Base-by-base conservation (phyloP, 2,888 invertebrate genomes). In the Parnassius smintheus region DNA sequence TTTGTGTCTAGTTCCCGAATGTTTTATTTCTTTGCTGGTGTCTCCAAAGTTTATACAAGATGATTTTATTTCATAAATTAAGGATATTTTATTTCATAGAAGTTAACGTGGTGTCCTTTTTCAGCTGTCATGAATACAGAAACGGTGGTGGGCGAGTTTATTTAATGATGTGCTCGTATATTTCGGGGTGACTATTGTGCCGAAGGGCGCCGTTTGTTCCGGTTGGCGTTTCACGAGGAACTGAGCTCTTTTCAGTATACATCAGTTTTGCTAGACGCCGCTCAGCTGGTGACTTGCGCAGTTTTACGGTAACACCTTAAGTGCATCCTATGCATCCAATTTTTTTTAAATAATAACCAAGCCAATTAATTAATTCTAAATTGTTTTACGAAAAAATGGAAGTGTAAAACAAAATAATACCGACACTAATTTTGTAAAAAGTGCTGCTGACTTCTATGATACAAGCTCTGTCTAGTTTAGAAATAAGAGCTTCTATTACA, bases 271-370 rank as follows among this genome's bases (percentile, higher is more conserved):
- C 60, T 22, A 42, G n/a, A 56, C 48, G 46, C 22, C 22, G 49
- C 63, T 64, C 49, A 64, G 65, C 68, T 73, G 74, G 80, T 70
- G 80, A 77, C 69, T 78, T 72, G 76, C 77, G 72, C 75, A 73
- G 61, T 70, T 70, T 65, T 67, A 56, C 62, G 11, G 57, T 48
- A 49, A 59, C 62, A 48, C 44, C 59, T 55, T 49, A 59, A 51
- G 41, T 46, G 18, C 45, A 48, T 48, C 51, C 52, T 52, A 18
- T 18, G 7, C 7, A 7, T 4, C 35, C 35, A 35, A 25, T 25
- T 25, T 25, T 18, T 18, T 18, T 18, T 1, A 18, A 18, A 18
- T 18, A 18, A 18, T 18, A 18, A 18, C 18, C 18, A 18, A 18
- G 18, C 18, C n/a, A n/a, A n/a, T n/a, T n/a, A n/a, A 35, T 35